Evolutionary conservation across 2,888 invertebrate species (phyloP), one percentile per base, ranked within the genome.

Genomic region (Steromphala cineraria): DNA sequence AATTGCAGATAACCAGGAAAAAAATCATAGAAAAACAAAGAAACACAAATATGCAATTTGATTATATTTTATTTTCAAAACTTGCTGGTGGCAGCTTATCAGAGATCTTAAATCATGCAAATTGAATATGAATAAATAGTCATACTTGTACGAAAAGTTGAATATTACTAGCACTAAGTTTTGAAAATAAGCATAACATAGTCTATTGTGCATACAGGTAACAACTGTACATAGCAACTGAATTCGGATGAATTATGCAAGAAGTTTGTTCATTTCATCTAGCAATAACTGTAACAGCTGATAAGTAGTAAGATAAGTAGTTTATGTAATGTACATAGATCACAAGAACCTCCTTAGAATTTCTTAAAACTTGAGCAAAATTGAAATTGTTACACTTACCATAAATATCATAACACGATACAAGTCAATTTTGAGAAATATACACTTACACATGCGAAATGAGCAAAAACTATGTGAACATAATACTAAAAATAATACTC

Each of bases 401-500:
- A 62, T 62, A 62, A 62, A 62, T 62, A 62, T 62, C 62, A 62
- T 28, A 62, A 36, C 15, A 71, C 40, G 36, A 71, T 71, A 71
- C 40, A 71, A 36, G 17, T 71, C 71, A 71, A 71, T 71, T 71
- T 71, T 10, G 71, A 40, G 36, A 36, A 31, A 36, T 40, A 71
- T 19, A 71, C 36, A 40, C 36, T 19, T 36, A 71, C n/a, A 71
- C 71, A 71, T 36, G 31, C 71, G 71, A 31, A 71, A 31, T 71
- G 71, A 71, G 71, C 71, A 71, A 71, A 36, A 31, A 71, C 71
- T 71, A 71, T 31, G 31, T 71, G 71, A 71, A 40, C 46, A 71
- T 71, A 71, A 71, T 71, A 71, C 71, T 71, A 71, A 31, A 71
- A 71, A 71, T 71, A 71, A 71, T 71, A 71, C 71, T 71, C 19